Evolutionary conservation across 2,113 vertebrate species (phyloP), one percentile per base, ranked within the genome.

Genomic region (Ctenomys sociabilis): DNA sequence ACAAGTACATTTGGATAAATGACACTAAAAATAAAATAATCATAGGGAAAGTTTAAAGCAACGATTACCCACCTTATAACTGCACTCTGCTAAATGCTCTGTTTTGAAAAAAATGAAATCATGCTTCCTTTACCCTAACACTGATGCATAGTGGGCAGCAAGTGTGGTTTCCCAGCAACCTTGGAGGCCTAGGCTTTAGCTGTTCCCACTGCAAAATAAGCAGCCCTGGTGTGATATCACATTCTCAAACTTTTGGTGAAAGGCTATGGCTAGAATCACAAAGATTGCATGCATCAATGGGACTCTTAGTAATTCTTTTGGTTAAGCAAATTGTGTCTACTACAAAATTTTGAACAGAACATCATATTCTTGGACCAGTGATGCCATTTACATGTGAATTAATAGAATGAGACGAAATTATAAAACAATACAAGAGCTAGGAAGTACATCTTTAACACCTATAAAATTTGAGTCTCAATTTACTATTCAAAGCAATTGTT

Each of bases 81-180:
- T 85, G 32, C 37, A 7, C 57, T 3, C 8, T n/a, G 6, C 2
- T 77, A 72, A 91, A 3, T 59, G 88, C 26, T 88, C 57, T 82
- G 13, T 73, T 89, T 24, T 72, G 37, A 73, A 35, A 68, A 35
- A 35, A 37, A 73, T 37, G 54, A 68, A 85, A 35, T 30, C 19
- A 1, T 72, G 10, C 77, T 97, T 96, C 93, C 97, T 94, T n/a
- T 95, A 40, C 3, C 35, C 91, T 77, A 95, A 80, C 88, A 66
- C 1, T 21, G 81, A 96, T 64, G 32, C 70, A 80, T 77, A 85
- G 84, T 64, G 45, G 90, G 77, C 28, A 96, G 94, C 84, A 97
- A 97, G 73, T 93, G 82, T 96, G 17, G 85, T 98, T 97, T 97
- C 97, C 88, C 97, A 96, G 97, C 97, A 98, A 98, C 95, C 59